Conservation (phyloP, 2,888 invertebrate species). For the Spilarctia lutea region DNA sequence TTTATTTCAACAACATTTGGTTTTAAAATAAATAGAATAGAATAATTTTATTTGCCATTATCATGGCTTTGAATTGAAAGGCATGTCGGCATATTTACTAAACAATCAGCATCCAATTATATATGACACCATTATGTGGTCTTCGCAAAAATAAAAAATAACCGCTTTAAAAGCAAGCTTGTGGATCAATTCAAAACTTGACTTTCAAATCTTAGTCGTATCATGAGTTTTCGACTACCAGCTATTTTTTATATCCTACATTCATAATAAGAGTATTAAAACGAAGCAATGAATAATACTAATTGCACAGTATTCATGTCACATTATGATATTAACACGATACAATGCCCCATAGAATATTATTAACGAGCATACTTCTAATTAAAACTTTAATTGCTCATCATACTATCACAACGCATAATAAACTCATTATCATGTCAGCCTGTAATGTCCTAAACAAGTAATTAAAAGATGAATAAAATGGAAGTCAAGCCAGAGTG, state of each 20-base stretch:
- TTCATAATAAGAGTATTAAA: too few relatives aligned
- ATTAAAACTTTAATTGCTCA: not conserved
- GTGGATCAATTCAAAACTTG: not conserved
- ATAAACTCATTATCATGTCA: constrained; percentile 15
- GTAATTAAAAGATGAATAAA: constrained; percentile 25
- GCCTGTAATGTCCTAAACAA: constrained; percentile 15
- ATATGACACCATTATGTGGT: too few relatives aligned
- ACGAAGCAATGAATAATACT: too few relatives aligned
- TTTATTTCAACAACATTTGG: too few relatives aligned
- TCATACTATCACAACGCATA: constrained; percentile 6
- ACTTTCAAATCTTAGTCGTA: not conserved
- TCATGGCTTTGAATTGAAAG: too few relatives aligned
- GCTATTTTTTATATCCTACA: too few relatives aligned
- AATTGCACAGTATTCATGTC: not conserved
- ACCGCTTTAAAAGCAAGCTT: not conserved
- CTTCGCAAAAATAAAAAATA: too few relatives aligned
- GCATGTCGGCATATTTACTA: too few relatives aligned
- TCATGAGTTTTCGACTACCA: not conserved
- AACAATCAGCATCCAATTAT: too few relatives aligned
- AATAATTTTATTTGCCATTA: too few relatives aligned
- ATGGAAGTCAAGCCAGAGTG: not conserved
- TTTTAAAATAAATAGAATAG: too few relatives aligned
- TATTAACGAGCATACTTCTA: not conserved
- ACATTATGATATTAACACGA: not conserved
- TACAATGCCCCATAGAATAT: not conserved